Conservation (phyloP, 2,797 vertebrate genomes). For the Mionectes olivaceus region DNA sequence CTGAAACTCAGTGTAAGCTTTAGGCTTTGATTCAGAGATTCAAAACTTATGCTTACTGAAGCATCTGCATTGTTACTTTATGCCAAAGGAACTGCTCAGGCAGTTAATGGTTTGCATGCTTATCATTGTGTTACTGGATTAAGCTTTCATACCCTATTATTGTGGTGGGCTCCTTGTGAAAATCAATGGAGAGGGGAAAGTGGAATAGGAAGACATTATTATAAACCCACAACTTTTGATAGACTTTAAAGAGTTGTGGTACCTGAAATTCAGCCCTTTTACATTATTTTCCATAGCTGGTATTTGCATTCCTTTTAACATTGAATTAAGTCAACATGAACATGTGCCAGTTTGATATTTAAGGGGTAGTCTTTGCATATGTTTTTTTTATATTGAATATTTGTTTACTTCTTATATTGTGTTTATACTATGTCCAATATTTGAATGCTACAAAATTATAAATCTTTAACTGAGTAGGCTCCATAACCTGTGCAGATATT, state of each 20-base stretch:
- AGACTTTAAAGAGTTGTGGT: background rate
- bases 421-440: background rate
- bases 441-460: background rate
- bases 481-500: background rate
- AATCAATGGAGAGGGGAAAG: background rate
- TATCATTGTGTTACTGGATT: background rate
- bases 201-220: background rate
- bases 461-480: background rate
- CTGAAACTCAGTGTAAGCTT: background rate
- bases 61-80: background rate
- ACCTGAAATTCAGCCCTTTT: background rate
- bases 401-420: background rate
- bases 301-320: background rate
- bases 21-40: background rate
- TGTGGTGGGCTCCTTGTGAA: background rate
- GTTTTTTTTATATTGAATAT: background rate
- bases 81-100: background rate
- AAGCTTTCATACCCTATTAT: background rate
- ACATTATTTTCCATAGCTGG: background rate
- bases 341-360: background rate
- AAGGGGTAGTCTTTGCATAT: background rate
- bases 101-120: background rate
- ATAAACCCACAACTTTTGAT: background rate
- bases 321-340: background rate
- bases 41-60: background rate